Base-by-base conservation (phyloP, 2,888 invertebrate species). In the Cryptops parisi region DNA sequence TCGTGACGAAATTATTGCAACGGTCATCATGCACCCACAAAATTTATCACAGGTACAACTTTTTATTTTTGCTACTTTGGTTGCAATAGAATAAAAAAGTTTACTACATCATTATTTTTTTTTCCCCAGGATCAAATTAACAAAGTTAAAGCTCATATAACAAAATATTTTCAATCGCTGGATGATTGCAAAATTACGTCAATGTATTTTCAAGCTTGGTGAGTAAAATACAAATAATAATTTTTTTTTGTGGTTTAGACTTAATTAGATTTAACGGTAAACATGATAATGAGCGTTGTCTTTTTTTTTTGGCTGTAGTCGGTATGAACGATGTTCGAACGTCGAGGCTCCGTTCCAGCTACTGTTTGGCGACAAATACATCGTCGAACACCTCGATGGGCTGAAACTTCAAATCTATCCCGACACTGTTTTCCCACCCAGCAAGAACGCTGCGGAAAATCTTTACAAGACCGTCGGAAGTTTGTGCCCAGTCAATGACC, bases 381-480 rank as follows among this genome's bases (percentile, higher is more conserved):
- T 76, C 26, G 67, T 65, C 40, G 74, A 76, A 62, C 61, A 61
- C 2, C 53, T 70, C 1, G 56, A 64, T 40, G 68, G 63, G 6
- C 59, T 65, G 27, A 61, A 65, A 17, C 71, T 74, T 58, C 64
- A 65, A 27, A 66, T 72, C 26, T 72, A 72, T 5, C 72, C 73
- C 1, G 68, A 68, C 17, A 66, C 73, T 2, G 74, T 73, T 60
- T 72, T 74, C 58, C 72, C 73, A 67, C 72, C 75, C 5, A 77
- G 78, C 63, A 71, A 73, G n/a, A 55, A 58, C 48, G 76, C 69
- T 0, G 72, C 76, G 1, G 72, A 73, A 59, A 64, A 73, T 6
- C 61, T 76, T 27, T 76, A 74, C 61, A 61, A 61, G 12, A 62
- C 65, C 22, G 68, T 77, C n/a, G 67, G 65, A 33, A 67, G 70